phyloP scores from a whole-genome alignment of 2,797 vertebrate species.

The Pelochelys cantorii region DNA sequence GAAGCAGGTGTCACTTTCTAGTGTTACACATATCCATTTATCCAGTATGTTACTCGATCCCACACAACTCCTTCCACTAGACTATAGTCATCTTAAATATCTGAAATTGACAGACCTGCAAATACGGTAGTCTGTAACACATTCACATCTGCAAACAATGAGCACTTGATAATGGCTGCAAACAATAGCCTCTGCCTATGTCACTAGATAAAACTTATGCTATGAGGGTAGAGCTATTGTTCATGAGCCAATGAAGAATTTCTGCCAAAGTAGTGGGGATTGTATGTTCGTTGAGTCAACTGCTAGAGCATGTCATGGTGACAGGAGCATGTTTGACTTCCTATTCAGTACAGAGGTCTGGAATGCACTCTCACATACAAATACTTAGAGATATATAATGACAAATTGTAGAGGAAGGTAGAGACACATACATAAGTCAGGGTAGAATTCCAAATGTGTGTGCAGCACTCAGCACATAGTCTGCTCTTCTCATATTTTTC shows the following conservation, averaged over 20 bases:
- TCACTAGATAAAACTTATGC: neutral
- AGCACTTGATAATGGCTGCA: neutral
- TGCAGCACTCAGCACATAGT: no score
- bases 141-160: neutral
- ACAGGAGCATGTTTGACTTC: neutral
- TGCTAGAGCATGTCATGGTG: neutral
- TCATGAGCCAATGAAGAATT: neutral
- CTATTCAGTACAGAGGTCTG: neutral
- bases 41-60: neutral
- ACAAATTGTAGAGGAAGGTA: neutral
- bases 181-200: neutral
- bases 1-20: neutral
- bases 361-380: neutral
- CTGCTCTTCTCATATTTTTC: neutral
- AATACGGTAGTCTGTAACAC: neutral
- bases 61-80: neutral
- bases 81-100: neutral
- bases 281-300: neutral
- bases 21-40: neutral
- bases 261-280: neutral
- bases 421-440: neutral
- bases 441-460: neutral
- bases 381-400: neutral
- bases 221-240: neutral
- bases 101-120: neutral